Evolutionary conservation across 2,888 invertebrate species (phyloP).

Genomic region (Melangyna quadrimaculata): DNA sequence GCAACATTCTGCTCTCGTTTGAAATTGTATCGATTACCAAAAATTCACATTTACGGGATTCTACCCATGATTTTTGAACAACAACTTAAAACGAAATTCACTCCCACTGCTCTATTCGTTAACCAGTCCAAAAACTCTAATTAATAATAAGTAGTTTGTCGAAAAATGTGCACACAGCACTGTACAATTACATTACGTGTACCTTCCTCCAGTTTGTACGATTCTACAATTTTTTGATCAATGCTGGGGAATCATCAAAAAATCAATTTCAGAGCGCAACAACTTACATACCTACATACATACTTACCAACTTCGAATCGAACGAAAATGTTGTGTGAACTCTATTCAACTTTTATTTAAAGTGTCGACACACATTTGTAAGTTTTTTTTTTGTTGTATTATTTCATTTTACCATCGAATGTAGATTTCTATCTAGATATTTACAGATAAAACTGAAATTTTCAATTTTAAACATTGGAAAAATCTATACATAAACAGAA

Average conservation of each 20-base stretch:
- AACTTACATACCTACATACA: conserved; percentile 18
- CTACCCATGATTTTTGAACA: too few species aligned
- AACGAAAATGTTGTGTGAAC: conserved; percentile 2
- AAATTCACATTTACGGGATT: too few species aligned
- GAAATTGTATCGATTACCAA: too few species aligned
- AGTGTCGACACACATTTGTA: background rate
- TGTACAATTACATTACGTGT: background rate
- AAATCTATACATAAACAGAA: conserved; percentile 11
- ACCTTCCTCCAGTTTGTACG: background rate
- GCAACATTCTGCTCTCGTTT: too few species aligned
- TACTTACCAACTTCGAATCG: conserved; percentile 48
- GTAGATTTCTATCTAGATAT: background rate
- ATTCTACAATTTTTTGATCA: background rate
- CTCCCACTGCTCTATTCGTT: too few species aligned
- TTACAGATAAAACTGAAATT: background rate
- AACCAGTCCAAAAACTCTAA: too few species aligned
- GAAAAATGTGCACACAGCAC: background rate
- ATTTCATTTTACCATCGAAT: background rate
- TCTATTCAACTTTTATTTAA: background rate
- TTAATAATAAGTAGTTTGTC: too few species aligned
- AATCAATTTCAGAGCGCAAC: conserved; percentile 34
- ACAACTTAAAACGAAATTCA: too few species aligned
- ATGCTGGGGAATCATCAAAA: conserved; percentile 18
- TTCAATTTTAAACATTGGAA: conserved; percentile 21
- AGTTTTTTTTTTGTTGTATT: background rate